A percentile compares a stretch with the other conserved stretches of the same genome.
These are phyloP conservation scores for Fregata magnificens DNA, from an alignment of 2,113 vertebrate species.

Conservation along the genomic window DNA sequence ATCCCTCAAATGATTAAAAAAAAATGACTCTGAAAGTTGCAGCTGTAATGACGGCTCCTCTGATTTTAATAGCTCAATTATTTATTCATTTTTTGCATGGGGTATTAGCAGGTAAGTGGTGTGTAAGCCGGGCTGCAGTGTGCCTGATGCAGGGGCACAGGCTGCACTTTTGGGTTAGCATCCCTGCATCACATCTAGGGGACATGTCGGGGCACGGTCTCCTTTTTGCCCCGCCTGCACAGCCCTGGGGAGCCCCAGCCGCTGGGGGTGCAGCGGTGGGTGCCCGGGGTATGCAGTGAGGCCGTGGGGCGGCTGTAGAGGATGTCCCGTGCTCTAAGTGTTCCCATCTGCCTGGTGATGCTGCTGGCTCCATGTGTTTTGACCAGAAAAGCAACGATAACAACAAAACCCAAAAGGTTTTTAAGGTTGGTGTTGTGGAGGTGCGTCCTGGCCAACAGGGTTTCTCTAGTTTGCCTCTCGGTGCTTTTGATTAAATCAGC, in stretches of 20 bases:
- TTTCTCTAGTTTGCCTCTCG: not conserved
- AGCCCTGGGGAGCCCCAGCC: not conserved
- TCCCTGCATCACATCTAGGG: fast-evolving
- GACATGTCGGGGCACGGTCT: not conserved
- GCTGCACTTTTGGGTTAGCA: not conserved
- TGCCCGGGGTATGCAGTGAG: fast-evolving
- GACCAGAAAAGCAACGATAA: not conserved
- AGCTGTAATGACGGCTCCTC: not conserved
- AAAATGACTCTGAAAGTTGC: not conserved
- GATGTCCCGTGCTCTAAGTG: not conserved
- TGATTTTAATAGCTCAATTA: not conserved
- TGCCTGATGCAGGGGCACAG: not conserved
- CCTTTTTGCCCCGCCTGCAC: fast-evolving
- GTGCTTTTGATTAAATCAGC: not conserved
- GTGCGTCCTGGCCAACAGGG: not conserved
- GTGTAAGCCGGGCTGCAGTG: fast-evolving
- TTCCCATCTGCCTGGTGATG: not conserved
- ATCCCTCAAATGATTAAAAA: not conserved
- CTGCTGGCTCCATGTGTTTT: not conserved
- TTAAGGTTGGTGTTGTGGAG: not conserved
- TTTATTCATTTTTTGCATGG: not conserved
- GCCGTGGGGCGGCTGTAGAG: fast-evolving
- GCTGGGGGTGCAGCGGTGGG: not conserved
- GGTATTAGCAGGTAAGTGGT: not conserved
- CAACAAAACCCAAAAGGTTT: not conserved